Evolutionary conservation across 2,113 vertebrate genomes (phyloP), one percentile per base, ranked within the genome.

Genomic region (Heteronetta atricapilla): DNA sequence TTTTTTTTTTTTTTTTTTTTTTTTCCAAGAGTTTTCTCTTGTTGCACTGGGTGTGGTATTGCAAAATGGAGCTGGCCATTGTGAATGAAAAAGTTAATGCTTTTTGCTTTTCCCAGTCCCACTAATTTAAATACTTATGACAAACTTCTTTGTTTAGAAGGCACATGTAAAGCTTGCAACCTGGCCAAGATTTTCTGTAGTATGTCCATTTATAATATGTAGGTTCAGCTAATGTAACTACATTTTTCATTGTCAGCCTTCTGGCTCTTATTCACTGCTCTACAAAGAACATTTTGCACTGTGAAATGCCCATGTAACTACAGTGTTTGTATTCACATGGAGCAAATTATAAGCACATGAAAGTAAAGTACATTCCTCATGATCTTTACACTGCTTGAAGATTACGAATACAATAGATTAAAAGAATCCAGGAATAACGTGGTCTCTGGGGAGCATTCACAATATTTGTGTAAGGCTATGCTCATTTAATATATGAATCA

Each of bases 351-450:
- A 90, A 91, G 86, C 82, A 95, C 92, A 94, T 94, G 86, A 94
- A 95, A 88, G 90, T 84, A 94, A 88, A 88, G 80, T 58, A 90
- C 93, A 95, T 96, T 96, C 92, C 69, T 96, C 58, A 78, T 94
- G 86, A 92, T 94, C 93, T 96, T 97, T 94, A 90, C 6, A 0
- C 83, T 84, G 56, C 90, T 77, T 94, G 90, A 88, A 96, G 96
- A 96, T 95, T 96, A 96, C 82, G 83, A 94, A 86, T 66, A 97
- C 92, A 97, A 95, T 94, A 95, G 94, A 88, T 95, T 95, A 93
- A 97, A 97, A 92, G 94, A 90, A 91, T 88, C 60, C 80, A 86
- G 92, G 86, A 96, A 95, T 82, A 91, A 91, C 40, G 20, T 86
- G 68, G 36, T 88, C 94, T 62, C 80, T 17, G 9, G 60, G 82